A percentile compares a stretch with the other conserved stretches of the same genome.
Conservation (phyloP, 2,797 vertebrate species). For the Schizopygopsis pylzovi region DNA sequence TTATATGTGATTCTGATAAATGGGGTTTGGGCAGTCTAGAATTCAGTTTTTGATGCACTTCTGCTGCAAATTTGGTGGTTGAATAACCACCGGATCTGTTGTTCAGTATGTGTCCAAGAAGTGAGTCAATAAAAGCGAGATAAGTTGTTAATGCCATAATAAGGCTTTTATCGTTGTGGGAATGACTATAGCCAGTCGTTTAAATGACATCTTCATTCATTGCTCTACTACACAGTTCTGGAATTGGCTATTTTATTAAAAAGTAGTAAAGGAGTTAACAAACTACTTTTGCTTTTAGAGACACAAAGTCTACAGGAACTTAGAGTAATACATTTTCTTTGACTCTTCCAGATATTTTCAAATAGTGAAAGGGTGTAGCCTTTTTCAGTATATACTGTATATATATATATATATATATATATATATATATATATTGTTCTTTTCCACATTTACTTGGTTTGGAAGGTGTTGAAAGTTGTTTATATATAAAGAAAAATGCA, state of each 20-base stretch:
- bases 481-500: not conserved
- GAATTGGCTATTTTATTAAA: conserved; percentile 3
- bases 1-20: not conserved
- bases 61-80: not conserved
- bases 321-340: not conserved
- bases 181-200: not conserved
- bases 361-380: not conserved
- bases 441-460: not conserved
- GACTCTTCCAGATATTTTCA: not conserved
- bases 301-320: not conserved
- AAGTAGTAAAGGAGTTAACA: not conserved
- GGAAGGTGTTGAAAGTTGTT: not conserved
- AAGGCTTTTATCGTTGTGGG: not conserved
- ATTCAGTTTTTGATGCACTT: not conserved
- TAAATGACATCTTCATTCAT: not conserved
- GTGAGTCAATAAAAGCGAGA: not conserved
- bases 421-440: not conserved
- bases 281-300: not conserved
- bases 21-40: not conserved
- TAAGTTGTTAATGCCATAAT: not conserved
- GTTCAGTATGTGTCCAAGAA: not conserved
- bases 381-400: not conserved
- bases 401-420: no score
- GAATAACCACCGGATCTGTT: not conserved
- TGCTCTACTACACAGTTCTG: not conserved